These are phyloP conservation scores for Condylostylus longicornis DNA, from an alignment of 1,140 invertebrate species.

Conservation along the genomic window DNA sequence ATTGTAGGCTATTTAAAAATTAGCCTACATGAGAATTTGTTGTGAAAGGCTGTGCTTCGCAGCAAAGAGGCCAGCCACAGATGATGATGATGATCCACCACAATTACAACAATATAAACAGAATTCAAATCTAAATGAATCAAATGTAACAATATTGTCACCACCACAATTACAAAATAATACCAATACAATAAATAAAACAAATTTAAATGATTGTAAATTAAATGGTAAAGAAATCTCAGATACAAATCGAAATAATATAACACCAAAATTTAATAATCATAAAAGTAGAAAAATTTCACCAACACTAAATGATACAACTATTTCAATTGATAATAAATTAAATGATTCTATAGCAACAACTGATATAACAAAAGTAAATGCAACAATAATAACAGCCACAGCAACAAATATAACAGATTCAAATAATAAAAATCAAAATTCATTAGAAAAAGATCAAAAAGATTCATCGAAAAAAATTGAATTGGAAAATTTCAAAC, in stretches of 20 bases:
- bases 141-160: conserved; percentile 31
- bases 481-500: no score
- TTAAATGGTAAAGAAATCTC: conserved; percentile 13
- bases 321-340: not conserved
- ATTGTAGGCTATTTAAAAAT: conserved; percentile 26
- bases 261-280: not conserved
- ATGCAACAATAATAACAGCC: conserved; percentile 4
- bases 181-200: conserved; percentile 28
- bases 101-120: conserved; percentile 15
- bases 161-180: conserved; percentile 34
- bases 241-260: not conserved
- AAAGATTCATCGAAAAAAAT: not conserved
- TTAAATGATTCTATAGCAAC: not conserved
- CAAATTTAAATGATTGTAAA: conserved; percentile 35
- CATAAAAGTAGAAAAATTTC: not conserved
- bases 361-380: no score
- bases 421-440: conserved; percentile 15
- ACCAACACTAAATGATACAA: conserved; percentile 3
- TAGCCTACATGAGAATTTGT: conserved; percentile 73
- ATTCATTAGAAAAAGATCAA: conserved; percentile 19
- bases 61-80: conserved; percentile 62
- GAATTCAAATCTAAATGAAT: no score
- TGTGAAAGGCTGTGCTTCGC: conserved; percentile 75
- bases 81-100: conserved; percentile 47
- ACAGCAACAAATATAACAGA: conserved; percentile 4